Evolutionary conservation across 2,113 vertebrate species (phyloP), one percentile per base, ranked within the genome.

Genomic region (Eubucco bourcierii): DNA sequence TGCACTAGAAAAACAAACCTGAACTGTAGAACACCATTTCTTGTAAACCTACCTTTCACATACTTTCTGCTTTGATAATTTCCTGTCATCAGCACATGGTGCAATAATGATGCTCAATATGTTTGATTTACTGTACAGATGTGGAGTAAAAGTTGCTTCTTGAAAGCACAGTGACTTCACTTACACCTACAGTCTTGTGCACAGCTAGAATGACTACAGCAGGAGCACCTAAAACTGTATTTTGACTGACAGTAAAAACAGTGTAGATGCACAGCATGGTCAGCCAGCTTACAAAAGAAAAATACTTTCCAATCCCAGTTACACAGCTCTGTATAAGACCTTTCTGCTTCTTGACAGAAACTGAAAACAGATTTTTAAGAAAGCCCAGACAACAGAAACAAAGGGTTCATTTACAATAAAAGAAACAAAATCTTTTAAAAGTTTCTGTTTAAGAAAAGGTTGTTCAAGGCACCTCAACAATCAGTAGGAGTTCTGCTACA

Each of bases 111-210:
- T 37, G 64, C 39, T 71, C 6, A 25, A n/a, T 27, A 13, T 5
- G 13, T 37, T 47, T 1, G 0, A 24, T 23, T 50, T 50, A 31
- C n/a, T 12, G n/a, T 5, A 3, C 0, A 12, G n/a, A 41, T 0
- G 0, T 15, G 15, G 33, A 66, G 13, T 18, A 52, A 72, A 80
- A 25, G 28, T 25, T 27, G 3, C 31, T 15, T 80, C 70, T 80
- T 0, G 1, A 25, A 44, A 63, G 39, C 46, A 28, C 1, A 9
- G 34, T 73, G 34, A 34, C 44, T 82, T 60, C 31, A 58, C 41
- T 50, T 67, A 46, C 29, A n/a, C 21, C 64, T 34, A 27, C 1
- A 0, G 53, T 37, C 20, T 20, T 39, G 6, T n/a, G 39, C 50
- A 46, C 33, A 83, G 56, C 50, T 50, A 50, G 50, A 21, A 23